These are phyloP conservation scores for Sternarchorhynchus goeldii DNA, from an alignment of 2,797 vertebrate species.

Conservation along the genomic window DNA sequence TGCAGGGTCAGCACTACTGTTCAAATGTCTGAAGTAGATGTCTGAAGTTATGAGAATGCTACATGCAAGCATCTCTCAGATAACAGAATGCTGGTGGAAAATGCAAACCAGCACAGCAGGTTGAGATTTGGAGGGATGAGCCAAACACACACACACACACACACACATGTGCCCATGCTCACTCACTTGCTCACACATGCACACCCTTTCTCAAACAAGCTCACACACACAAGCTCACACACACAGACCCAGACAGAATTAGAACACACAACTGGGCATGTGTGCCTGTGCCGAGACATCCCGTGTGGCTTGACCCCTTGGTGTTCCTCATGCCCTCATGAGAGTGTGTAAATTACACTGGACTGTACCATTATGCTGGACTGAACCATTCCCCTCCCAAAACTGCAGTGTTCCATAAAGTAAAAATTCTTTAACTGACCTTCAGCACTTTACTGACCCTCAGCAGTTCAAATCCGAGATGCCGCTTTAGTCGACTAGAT, in stretches of 20 bases:
- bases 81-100: too few relatives aligned
- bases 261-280: conserved; percentile 18
- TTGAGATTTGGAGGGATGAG: too few relatives aligned
- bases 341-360: conserved; percentile 4
- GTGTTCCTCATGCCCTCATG: conserved; percentile 17
- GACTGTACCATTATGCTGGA: background rate
- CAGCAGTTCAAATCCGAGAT: background rate
- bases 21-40: background rate
- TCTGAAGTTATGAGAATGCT: background rate
- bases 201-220: too few relatives aligned
- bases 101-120: too few relatives aligned
- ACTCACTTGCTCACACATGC: too few relatives aligned
- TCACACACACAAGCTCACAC: background rate
- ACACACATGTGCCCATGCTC: background rate
- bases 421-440: background rate
- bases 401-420: background rate
- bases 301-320: conserved; percentile 18
- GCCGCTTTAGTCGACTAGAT: background rate
- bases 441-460: conserved; percentile 13
- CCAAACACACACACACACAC: too few relatives aligned
- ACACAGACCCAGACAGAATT: background rate
- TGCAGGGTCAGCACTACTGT: conserved; percentile 20
- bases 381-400: too few relatives aligned
- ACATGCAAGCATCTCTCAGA: background rate
- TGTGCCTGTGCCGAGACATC: conserved; percentile 5